Evolutionary conservation across 2,113 vertebrate species (phyloP).

Genomic region (Amblyornis subalaris): DNA sequence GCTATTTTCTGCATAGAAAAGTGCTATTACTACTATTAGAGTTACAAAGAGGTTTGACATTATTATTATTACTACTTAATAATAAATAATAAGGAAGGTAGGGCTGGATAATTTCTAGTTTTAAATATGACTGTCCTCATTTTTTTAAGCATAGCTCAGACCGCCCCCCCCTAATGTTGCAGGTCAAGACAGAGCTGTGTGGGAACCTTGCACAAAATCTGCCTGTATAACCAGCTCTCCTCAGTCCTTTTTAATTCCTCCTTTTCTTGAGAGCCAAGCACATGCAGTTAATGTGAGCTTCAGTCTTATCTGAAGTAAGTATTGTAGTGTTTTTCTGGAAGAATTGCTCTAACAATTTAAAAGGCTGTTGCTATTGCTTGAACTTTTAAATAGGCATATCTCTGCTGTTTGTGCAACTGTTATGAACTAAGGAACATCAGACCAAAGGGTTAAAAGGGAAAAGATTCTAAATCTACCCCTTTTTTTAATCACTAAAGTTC

Average conservation of each 20-base stretch:
- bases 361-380: slow-evolving; percentile 16
- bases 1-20: neutral
- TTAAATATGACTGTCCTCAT: neutral
- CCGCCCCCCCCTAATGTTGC: neutral
- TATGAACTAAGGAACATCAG: neutral
- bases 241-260: slow-evolving; percentile 43
- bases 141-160: slow-evolving; percentile 38
- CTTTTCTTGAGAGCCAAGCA: slow-evolving; percentile 52
- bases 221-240: slow-evolving; percentile 34
- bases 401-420: neutral
- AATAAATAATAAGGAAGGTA: neutral
- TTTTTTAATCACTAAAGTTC: neutral
- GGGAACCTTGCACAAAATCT: slow-evolving; percentile 39
- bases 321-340: slow-evolving; percentile 17
- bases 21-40: neutral
- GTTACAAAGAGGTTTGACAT: neutral
- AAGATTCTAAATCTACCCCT: neutral
- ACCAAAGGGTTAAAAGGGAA: neutral
- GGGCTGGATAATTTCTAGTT: slow-evolving; percentile 6
- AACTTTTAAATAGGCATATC: neutral
- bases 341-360: slow-evolving; percentile 5
- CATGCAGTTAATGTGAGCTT: slow-evolving; percentile 35
- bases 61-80: neutral
- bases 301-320: slow-evolving; percentile 53
- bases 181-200: slow-evolving; percentile 49